Base-by-base conservation (phyloP, 2,797 vertebrate genomes). In the Mormyrops boulengeri region DNA sequence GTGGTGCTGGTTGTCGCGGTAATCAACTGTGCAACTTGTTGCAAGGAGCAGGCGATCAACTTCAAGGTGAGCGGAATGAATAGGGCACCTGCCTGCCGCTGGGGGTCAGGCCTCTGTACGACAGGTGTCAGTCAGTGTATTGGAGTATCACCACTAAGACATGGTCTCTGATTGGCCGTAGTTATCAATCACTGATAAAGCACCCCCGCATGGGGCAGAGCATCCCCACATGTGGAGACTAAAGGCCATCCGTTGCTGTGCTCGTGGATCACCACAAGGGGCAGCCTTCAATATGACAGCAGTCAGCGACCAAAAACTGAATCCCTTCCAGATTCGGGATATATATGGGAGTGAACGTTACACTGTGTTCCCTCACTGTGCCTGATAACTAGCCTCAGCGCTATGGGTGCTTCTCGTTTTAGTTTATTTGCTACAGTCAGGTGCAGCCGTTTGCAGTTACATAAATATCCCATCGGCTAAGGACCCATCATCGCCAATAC, bases 31-130 rank as follows among this genome's bases (percentile, higher is more conserved):
- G 93, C 95, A n/a, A 96, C 96, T 92, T 97, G 96, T 93, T 97
- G 96, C 91, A 97, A 97, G 92, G 95, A 96, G 66, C 95, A 94
- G 0, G 96, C 96, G 92, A 97, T 97, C 91, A 95, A 96, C 93
- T 97, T 97, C 93, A 97, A 97, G 96, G 96, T 97, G 92, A 95
- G 82, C 7, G 19, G 77, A 19, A 19, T 80, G 41, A 80, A 9
- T n/a, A 8, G 7, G 73, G 38, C 17, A 0, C 2, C 73, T 44
- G 41, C 38, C 7, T 2, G 7, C 41, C 0, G 8, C 41, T 17
- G 73, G 38, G 17, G 38, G 38, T 44, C 17, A 3, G 38, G 73
- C 73, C 73, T 44, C 12, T 8, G 73, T 6, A 12, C 19, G 26
- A 41, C 4, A 1, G 73, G 14, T 77, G 38, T 44, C 73, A 44